A percentile compares a stretch with the other conserved stretches of the same genome.
These are phyloP conservation scores for Myodes glareolus DNA, from an alignment of 2,113 vertebrate species.

Conservation along the genomic window DNA sequence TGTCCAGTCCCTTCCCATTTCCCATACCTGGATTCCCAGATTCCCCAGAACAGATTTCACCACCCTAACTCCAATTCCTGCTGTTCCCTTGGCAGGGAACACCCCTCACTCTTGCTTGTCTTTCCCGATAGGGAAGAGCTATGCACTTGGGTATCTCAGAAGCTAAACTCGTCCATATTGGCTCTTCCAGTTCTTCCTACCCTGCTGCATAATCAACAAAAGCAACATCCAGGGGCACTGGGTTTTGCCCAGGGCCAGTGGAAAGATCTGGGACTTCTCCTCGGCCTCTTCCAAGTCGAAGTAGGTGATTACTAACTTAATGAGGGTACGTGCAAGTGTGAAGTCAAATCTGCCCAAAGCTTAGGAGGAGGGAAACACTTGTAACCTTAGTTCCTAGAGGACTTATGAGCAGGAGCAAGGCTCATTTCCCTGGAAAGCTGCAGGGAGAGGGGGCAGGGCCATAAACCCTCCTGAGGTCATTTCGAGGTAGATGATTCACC, in stretches of 20 bases:
- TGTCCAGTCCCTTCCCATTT: not conserved
- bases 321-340: not conserved
- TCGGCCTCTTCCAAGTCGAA: not conserved
- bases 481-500: constrained; percentile 71
- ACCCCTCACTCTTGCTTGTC: not conserved
- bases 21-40: accelerated
- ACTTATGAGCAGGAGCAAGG: constrained; percentile 21
- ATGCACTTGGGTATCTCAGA: too few species aligned
- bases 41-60: not conserved
- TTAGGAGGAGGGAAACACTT: constrained; percentile 4
- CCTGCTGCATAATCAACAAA: not conserved
- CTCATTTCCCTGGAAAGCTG: constrained; percentile 31
- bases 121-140: not conserved
- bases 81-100: not conserved
- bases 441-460: not conserved
- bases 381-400: constrained; percentile 44
- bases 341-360: not conserved
- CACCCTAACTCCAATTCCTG: not conserved
- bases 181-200: not conserved
- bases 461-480: constrained; percentile 37
- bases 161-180: not conserved
- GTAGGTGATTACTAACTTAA: not conserved
- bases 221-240: not conserved
- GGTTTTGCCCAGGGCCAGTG: not conserved
- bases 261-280: constrained; percentile 2